phyloP scores from a whole-genome alignment of 2,113 vertebrate genomes.

The Alligator mississippiensis region DNA sequence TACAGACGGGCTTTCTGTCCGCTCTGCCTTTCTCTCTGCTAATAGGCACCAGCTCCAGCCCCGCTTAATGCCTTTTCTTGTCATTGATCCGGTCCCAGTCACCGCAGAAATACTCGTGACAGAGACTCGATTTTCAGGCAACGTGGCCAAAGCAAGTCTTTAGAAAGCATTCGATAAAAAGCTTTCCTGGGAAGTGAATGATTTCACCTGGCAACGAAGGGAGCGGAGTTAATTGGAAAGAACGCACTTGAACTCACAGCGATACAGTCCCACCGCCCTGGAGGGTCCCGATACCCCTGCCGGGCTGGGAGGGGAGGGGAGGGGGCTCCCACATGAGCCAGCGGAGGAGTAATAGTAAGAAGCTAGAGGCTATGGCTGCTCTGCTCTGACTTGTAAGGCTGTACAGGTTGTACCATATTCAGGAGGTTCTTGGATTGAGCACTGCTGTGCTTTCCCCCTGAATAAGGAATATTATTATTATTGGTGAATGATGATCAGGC shows the following conservation, averaged over 20 bases:
- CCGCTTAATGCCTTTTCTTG: slow-evolving; percentile 57
- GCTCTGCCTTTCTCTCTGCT: slow-evolving; percentile 19
- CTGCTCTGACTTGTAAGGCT: background rate
- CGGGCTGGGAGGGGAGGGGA: background rate
- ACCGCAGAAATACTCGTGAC: slow-evolving; percentile 63
- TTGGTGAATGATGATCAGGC: background rate
- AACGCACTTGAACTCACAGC: slow-evolving; percentile 35
- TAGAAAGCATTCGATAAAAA: slow-evolving; percentile 59
- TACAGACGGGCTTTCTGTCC: slow-evolving; percentile 21
- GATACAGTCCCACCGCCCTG: background rate
- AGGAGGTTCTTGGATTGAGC: fast-evolving
- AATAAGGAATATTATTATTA: fast-evolving
- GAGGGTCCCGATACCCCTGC: too few species aligned
- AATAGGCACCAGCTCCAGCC: background rate
- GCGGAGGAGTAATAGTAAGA: background rate
- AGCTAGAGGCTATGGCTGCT: background rate
- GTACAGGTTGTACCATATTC: too few species aligned
- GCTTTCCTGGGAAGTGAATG: slow-evolving; percentile 38
- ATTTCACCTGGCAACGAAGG: slow-evolving; percentile 58
- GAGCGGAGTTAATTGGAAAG: slow-evolving; percentile 39
- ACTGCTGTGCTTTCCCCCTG: background rate
- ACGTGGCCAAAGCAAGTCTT: slow-evolving; percentile 46
- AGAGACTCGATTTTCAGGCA: slow-evolving; percentile 62
- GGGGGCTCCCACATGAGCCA: background rate
- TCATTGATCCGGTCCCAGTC: slow-evolving; percentile 71